These are phyloP conservation scores for Luehdorfia chinensis DNA, from an alignment of 1,140 invertebrate genomes.

Conservation along the genomic window DNA sequence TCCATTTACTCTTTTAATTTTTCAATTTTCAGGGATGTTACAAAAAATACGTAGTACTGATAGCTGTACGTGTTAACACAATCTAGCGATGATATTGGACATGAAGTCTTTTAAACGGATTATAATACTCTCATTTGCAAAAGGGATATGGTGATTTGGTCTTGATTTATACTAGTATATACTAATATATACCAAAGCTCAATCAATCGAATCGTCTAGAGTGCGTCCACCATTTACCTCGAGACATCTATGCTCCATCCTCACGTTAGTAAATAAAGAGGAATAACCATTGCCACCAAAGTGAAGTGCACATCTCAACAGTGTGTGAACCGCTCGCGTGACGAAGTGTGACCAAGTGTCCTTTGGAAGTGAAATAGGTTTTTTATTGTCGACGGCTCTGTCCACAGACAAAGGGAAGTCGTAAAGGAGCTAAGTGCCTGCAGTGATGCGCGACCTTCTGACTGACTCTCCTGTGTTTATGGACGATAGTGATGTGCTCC, in stretches of 20 bases:
- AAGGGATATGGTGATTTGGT: too few relatives aligned
- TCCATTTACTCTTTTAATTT: too few relatives aligned
- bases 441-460: slow-evolving; percentile 34
- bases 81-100: too few relatives aligned
- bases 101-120: too few relatives aligned
- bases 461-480: slow-evolving; percentile 13
- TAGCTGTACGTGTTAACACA: too few relatives aligned
- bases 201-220: slow-evolving; percentile 5
- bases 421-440: slow-evolving; percentile 36
- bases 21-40: too few relatives aligned
- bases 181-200: too few relatives aligned
- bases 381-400: slow-evolving; percentile 32
- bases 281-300: slow-evolving; percentile 3
- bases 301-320: slow-evolving; percentile 5
- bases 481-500: slow-evolving; percentile 34
- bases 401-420: slow-evolving; percentile 43
- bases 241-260: not conserved
- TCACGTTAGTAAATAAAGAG: slow-evolving; percentile 13
- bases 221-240: not conserved
- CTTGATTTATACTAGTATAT: too few relatives aligned
- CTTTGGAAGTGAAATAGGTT: slow-evolving; percentile 29
- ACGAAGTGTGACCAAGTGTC: slow-evolving; percentile 32
- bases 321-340: slow-evolving; percentile 19
- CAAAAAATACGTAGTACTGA: too few relatives aligned
- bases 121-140: too few relatives aligned